Evolutionary conservation across 2,797 vertebrate species (phyloP).

Genomic region (Enteromius anoplus): DNA sequence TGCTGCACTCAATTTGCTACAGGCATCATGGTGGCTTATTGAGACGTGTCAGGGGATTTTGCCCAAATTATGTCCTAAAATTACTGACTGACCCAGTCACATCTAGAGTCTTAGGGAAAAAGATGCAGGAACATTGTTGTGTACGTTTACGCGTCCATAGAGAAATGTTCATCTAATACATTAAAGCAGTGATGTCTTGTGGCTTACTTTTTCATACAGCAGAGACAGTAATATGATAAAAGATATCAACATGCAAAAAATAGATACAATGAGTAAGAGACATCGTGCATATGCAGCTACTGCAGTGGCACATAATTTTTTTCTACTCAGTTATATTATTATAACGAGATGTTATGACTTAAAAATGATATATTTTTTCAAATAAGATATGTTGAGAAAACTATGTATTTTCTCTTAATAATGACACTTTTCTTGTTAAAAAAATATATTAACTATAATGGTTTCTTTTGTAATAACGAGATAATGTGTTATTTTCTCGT

Average conservation of each 20-base stretch:
- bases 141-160: conserved; percentile 13
- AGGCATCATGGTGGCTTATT: conserved; percentile 61
- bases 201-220: background rate
- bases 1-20: conserved; percentile 56
- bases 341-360: background rate
- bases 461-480: too few relatives aligned
- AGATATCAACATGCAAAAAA: background rate
- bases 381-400: too few relatives aligned
- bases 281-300: background rate
- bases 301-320: background rate
- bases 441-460: too few relatives aligned
- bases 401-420: too few relatives aligned
- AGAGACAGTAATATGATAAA: background rate
- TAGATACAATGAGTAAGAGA: background rate
- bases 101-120: conserved; percentile 44
- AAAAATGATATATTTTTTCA: background rate
- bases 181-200: background rate
- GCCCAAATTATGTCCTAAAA: conserved; percentile 58
- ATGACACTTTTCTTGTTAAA: too few relatives aligned
- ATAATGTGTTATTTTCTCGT: too few relatives aligned
- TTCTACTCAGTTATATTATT: background rate
- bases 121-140: conserved; percentile 41
- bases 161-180: background rate
- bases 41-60: conserved; percentile 59
- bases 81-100: conserved; percentile 55